Conservation (phyloP, 2,113 vertebrate genomes). For the Willisornis vidua region DNA sequence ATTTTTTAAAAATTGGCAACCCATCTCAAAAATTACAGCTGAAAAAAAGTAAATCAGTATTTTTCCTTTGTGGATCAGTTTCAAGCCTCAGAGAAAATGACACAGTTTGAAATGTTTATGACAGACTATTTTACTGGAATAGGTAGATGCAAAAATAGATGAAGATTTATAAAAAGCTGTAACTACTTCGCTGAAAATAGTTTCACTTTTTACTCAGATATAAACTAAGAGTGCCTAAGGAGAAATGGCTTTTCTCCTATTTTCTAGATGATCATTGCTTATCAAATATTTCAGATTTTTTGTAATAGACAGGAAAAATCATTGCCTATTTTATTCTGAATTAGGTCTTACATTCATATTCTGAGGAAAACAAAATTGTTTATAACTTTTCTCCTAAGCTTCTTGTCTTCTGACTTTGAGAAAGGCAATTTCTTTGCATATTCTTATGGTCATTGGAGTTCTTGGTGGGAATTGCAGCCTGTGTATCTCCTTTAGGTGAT, state of each 20-base stretch:
- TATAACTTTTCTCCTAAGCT: neutral
- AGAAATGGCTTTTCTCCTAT: neutral
- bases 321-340: neutral
- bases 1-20: neutral
- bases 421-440: neutral
- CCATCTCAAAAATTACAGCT: neutral
- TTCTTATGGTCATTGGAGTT: neutral
- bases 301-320: neutral
- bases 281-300: neutral
- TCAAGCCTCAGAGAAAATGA: neutral
- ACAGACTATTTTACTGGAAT: neutral
- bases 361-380: neutral
- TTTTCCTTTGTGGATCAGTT: neutral
- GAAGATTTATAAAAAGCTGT: slow-evolving; percentile 21
- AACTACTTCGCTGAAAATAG: slow-evolving; percentile 32
- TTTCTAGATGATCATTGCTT: neutral
- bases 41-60: neutral
- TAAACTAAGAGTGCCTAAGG: neutral
- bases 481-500: neutral
- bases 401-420: neutral
- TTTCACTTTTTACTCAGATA: slow-evolving; percentile 12
- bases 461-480: neutral
- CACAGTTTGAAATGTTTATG: slow-evolving; percentile 7
- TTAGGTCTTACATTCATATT: neutral
- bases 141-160: slow-evolving; percentile 35